Conservation (phyloP, 2,888 invertebrate species). For the Synergus japonicus region DNA sequence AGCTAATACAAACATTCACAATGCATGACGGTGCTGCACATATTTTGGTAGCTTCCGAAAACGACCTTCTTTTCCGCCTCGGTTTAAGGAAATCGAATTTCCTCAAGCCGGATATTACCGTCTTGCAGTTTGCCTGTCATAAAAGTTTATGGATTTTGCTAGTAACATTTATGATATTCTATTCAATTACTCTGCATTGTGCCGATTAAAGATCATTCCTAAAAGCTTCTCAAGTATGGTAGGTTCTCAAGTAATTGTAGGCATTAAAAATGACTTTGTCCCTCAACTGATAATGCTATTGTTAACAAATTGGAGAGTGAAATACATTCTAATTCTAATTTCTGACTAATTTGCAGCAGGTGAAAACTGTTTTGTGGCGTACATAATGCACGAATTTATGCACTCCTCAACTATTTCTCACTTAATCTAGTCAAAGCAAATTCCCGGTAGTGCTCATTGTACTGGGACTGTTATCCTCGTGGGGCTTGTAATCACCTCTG, state of each 20-base stretch:
- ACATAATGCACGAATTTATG: conserved; percentile 49
- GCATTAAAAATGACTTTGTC: no score
- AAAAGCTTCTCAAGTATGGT: neutral
- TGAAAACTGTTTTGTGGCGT: conserved; percentile 46
- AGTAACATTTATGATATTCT: conserved; percentile 45
- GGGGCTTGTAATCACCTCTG: conserved; percentile 67
- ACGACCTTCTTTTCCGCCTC: conserved; percentile 16
- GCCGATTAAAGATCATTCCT: neutral
- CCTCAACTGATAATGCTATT: no score
- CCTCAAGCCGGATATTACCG: conserved; percentile 30
- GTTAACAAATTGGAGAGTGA: neutral
- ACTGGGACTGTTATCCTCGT: conserved; percentile 57
- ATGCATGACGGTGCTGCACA: conserved; percentile 21
- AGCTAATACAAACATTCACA: conserved; percentile 31
- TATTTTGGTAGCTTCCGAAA: conserved; percentile 26
- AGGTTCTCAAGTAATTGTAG: no score
- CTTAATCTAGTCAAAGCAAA: conserved; percentile 59
- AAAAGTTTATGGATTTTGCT: conserved; percentile 56
- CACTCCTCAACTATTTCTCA: conserved; percentile 50
- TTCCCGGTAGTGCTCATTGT: conserved; percentile 56
- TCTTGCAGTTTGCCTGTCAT: conserved; percentile 52
- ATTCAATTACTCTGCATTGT: conserved; percentile 18
- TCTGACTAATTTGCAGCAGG: neutral
- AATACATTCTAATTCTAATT: neutral
- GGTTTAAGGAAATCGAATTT: conserved; percentile 38